Percentiles rank a stretch among this genome's conserved stretches.
phyloP scores from a whole-genome alignment of 2,797 vertebrate species.

The Emydoidea blandingii region DNA sequence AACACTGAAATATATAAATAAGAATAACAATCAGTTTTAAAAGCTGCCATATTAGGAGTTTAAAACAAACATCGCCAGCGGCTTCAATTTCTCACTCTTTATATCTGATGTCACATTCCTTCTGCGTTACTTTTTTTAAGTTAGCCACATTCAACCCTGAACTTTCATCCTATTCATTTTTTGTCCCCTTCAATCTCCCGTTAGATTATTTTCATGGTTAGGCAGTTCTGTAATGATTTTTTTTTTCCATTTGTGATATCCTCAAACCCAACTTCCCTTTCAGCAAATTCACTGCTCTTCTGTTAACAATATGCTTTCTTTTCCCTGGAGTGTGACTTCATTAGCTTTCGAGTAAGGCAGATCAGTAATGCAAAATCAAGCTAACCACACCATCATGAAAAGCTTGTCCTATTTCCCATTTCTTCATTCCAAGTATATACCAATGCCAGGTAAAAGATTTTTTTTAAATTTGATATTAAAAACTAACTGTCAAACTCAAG shows the following conservation, averaged over 20 bases:
- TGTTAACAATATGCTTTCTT: background rate
- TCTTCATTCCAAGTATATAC: background rate
- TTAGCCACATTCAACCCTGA: background rate
- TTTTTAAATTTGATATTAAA: background rate
- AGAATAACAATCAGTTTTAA: background rate
- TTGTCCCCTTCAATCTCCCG: background rate
- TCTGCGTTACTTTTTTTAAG: background rate
- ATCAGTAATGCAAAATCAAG: background rate
- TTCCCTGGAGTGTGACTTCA: background rate
- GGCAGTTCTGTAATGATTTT: background rate
- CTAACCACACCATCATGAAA: background rate
- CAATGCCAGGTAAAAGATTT: background rate
- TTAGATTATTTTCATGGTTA: accelerated
- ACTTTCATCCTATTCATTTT: background rate
- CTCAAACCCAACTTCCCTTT: background rate
- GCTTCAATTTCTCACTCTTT: background rate
- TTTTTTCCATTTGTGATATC: background rate
- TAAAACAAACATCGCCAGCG: background rate
- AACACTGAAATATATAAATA: background rate
- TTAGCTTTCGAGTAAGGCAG: background rate
- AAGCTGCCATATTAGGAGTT: background rate
- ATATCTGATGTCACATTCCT: background rate
- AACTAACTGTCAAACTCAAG: background rate
- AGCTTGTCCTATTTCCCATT: background rate
- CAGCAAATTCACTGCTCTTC: background rate